A percentile compares a stretch with the other conserved stretches of the same genome.
Evolutionary conservation across 2,797 vertebrate species (phyloP).

Genomic region (Rhinella marina): DNA sequence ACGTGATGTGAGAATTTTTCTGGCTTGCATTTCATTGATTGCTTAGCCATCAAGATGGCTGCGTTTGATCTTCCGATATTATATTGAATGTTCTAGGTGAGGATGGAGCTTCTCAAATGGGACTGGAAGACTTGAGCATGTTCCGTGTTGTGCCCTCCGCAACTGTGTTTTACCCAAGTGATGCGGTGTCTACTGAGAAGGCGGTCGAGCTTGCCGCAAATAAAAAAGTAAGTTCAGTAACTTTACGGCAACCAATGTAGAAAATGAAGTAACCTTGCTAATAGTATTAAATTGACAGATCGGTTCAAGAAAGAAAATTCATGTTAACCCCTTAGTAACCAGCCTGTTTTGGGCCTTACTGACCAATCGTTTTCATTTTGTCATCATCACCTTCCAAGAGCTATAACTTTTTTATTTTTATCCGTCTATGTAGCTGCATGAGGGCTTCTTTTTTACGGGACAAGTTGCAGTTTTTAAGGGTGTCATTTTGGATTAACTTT

Average conservation of each 20-base stretch:
- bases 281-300: not conserved
- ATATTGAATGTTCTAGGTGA: constrained; percentile 79
- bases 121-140: constrained; percentile 90
- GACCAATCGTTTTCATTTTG: too few relatives aligned
- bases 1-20: too few relatives aligned
- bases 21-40: not conserved
- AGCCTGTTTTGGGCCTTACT: too few relatives aligned
- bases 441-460: too few relatives aligned
- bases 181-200: constrained; percentile 92
- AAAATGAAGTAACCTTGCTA: not conserved
- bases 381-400: too few relatives aligned
- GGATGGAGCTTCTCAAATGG: constrained; percentile 94
- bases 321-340: too few relatives aligned
- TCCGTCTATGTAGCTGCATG: too few relatives aligned
- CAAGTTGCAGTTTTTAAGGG: too few relatives aligned
- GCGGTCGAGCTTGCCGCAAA: constrained; percentile 92
- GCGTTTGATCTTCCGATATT: not conserved
- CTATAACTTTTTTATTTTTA: too few relatives aligned
- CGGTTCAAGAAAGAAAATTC: too few relatives aligned
- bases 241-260: not conserved
- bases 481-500: too few relatives aligned
- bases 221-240: constrained; percentile 80
- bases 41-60: not conserved
- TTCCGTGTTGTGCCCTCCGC: constrained; percentile 86
- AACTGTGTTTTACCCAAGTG: constrained; percentile 93